Conservation (phyloP, 2,113 vertebrate genomes). For the Mormyrus lacerda region DNA sequence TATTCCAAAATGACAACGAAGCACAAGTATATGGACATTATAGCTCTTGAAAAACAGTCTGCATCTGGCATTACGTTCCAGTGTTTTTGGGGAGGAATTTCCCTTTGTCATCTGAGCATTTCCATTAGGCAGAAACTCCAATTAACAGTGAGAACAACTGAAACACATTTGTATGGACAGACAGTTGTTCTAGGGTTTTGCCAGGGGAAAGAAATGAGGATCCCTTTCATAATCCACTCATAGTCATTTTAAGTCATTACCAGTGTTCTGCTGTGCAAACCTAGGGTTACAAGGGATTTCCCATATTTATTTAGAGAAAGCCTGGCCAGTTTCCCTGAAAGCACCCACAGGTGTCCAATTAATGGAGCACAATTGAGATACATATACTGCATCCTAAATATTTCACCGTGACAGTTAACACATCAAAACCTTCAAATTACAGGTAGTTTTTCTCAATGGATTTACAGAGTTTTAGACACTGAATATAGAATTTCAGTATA, state of each 20-base stretch:
- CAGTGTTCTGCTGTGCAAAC: neutral
- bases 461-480: neutral
- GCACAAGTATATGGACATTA: neutral
- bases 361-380: neutral
- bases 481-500: neutral
- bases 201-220: neutral
- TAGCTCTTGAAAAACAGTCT: neutral
- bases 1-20: neutral
- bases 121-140: neutral
- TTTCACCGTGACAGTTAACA: neutral
- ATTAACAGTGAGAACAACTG: neutral
- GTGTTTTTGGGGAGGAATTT: neutral
- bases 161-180: neutral
- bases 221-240: neutral
- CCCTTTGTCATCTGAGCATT: neutral
- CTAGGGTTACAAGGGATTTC: neutral
- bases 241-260: constrained; percentile 13
- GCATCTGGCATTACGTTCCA: neutral
- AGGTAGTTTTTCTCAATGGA: neutral
- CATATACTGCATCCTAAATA: neutral
- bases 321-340: neutral
- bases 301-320: neutral
- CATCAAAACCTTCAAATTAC: neutral
- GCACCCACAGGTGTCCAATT: neutral
- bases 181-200: neutral